phyloP scores from a whole-genome alignment of 2,888 invertebrate species.

The Xanthorhoe designata region DNA sequence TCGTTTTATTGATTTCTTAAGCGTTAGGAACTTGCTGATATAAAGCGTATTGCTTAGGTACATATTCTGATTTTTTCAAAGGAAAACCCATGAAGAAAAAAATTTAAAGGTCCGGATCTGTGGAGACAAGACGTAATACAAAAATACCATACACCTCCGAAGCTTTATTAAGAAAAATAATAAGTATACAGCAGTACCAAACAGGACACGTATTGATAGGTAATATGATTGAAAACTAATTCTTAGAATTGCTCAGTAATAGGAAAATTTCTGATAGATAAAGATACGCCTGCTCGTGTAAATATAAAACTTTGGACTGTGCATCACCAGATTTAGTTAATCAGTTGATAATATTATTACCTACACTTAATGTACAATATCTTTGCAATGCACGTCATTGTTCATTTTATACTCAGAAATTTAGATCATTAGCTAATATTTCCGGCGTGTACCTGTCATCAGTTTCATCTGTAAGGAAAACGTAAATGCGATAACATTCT shows the following conservation, averaged over 20 bases:
- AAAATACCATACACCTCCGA: too few relatives aligned
- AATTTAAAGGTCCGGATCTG: too few relatives aligned
- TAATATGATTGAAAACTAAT: too few relatives aligned
- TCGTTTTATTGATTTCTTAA: too few relatives aligned
- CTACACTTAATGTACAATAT: neutral
- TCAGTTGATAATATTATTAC: neutral
- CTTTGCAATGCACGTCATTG: neutral
- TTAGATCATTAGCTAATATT: slow-evolving; percentile 41
- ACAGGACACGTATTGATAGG: too few relatives aligned
- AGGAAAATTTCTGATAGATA: neutral
- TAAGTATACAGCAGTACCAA: too few relatives aligned
- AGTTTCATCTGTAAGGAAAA: slow-evolving; percentile 38
- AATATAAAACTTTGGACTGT: slow-evolving; percentile 10
- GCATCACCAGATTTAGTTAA: slow-evolving; percentile 7
- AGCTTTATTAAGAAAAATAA: too few relatives aligned
- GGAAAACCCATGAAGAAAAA: too few relatives aligned
- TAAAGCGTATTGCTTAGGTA: too few relatives aligned
- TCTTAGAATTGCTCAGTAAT: neutral
- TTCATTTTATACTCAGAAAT: slow-evolving; percentile 30
- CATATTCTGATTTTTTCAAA: too few relatives aligned
- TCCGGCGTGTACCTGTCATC: slow-evolving; percentile 38
- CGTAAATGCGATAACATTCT: slow-evolving; percentile 35
- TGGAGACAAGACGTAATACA: too few relatives aligned
- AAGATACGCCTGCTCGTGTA: neutral
- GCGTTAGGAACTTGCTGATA: too few relatives aligned